phyloP scores from a whole-genome alignment of 2,797 vertebrate genomes.

The Chiloscyllium punctatum region DNA sequence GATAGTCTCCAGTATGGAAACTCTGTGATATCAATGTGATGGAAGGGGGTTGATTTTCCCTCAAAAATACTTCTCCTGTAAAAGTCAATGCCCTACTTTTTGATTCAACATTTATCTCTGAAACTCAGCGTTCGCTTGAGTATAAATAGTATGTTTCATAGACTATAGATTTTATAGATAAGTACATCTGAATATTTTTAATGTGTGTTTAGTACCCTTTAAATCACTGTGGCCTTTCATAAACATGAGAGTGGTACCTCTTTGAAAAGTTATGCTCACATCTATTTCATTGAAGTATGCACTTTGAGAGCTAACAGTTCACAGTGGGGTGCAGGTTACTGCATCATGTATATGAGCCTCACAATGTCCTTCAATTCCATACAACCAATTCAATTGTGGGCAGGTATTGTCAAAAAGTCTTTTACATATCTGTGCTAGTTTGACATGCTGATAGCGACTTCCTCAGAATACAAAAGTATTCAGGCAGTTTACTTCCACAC shows the following conservation, averaged over 20 bases:
- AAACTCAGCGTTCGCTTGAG: no score
- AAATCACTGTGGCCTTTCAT: neutral
- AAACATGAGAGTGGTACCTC: neutral
- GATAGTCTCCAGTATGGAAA: no score
- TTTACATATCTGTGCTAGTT: neutral
- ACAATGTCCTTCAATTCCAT: neutral
- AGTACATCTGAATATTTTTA: neutral
- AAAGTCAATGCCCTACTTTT: no score
- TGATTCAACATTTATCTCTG: no score
- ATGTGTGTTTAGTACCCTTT: neutral
- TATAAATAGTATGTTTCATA: neutral
- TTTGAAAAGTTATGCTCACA: neutral
- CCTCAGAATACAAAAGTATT: neutral
- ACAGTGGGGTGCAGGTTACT: neutral
- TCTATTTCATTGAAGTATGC: neutral
- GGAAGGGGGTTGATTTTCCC: no score
- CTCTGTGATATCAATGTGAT: no score
- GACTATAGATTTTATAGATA: neutral
- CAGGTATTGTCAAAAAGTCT: neutral
- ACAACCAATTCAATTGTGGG: neutral
- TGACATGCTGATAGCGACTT: neutral
- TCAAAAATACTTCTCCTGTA: no score
- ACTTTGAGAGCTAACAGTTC: neutral
- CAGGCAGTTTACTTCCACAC: neutral
- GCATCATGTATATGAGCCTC: neutral